These are phyloP conservation scores for Babylonia areolata DNA, from an alignment of 1,140 invertebrate genomes.

Conservation along the genomic window DNA sequence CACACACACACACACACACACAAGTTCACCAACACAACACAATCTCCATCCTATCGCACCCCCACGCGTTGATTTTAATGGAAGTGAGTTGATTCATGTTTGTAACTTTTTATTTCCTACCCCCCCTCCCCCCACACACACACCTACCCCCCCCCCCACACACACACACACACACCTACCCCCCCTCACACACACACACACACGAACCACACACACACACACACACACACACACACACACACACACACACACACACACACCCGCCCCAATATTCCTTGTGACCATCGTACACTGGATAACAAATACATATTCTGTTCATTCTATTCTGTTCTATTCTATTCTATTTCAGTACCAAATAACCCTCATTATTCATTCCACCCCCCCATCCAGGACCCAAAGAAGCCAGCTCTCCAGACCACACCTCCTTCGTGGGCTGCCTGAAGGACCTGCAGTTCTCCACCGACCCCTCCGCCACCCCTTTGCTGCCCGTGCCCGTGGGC, in stretches of 20 bases:
- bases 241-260: not conserved
- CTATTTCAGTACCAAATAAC: no score
- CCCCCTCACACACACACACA: not conserved
- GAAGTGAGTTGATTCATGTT: no score
- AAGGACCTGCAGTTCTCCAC: conserved; percentile 89
- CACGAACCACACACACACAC: not conserved
- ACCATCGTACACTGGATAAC: no score
- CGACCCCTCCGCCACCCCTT: conserved; percentile 71
- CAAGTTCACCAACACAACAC: not conserved
- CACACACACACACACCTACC: not conserved
- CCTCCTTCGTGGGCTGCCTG: conserved; percentile 94
- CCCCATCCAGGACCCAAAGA: conserved; percentile 39
- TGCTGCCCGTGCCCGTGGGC: conserved; percentile 82
- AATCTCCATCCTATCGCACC: no score
- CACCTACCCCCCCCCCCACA: not conserved
- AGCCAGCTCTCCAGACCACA: conserved; percentile 81
- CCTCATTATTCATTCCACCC: not conserved
- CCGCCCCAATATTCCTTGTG: no score
- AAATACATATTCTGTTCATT: no score
- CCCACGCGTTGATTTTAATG: no score
- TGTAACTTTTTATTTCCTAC: no score
- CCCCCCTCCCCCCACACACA: no score
- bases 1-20: not conserved
- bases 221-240: not conserved
- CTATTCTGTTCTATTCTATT: no score